Percentiles rank a stretch among this genome's conserved stretches.
phyloP scores from a whole-genome alignment of 23 tunicate species.

The Halocynthia aurantium region DNA sequence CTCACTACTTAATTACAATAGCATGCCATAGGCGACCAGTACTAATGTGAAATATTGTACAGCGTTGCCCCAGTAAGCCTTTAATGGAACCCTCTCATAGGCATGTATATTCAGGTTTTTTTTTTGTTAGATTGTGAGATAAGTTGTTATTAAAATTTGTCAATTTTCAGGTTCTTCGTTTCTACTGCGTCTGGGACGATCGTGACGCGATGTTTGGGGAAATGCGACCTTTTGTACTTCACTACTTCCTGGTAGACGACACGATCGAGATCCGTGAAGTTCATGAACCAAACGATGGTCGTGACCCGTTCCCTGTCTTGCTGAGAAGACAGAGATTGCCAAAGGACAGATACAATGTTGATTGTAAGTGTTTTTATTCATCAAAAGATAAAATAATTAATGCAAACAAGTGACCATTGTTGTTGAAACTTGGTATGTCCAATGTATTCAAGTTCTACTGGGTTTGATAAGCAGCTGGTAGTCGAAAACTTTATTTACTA shows the following conservation, averaged over 20 bases:
- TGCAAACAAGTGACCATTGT: too few species aligned
- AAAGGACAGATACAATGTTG: slow-evolving; percentile 54
- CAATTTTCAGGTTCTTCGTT: slow-evolving; percentile 69
- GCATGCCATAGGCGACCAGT: too few species aligned
- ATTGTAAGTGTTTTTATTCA: slow-evolving; percentile 30
- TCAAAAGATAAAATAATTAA: neutral
- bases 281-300: slow-evolving; percentile 92
- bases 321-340: slow-evolving; percentile 86
- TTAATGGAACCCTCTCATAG: too few species aligned
- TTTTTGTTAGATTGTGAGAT: too few species aligned
- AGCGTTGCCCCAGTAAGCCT: too few species aligned
- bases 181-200: slow-evolving; percentile 97
- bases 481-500: too few species aligned
- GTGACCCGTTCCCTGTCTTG: slow-evolving; percentile 97
- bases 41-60: too few species aligned
- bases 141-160: neutral
- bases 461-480: too few species aligned
- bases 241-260: slow-evolving; percentile 97
- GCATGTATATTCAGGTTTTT: too few species aligned
- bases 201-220: slow-evolving; percentile 98
- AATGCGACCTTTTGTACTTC: slow-evolving; percentile 85
- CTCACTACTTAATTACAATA: too few species aligned
- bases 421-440: too few species aligned
- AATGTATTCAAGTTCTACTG: too few species aligned
- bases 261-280: slow-evolving; percentile 95